phyloP scores from a whole-genome alignment of 1,140 invertebrate genomes.

The Lordiphosa stackelbergi region DNA sequence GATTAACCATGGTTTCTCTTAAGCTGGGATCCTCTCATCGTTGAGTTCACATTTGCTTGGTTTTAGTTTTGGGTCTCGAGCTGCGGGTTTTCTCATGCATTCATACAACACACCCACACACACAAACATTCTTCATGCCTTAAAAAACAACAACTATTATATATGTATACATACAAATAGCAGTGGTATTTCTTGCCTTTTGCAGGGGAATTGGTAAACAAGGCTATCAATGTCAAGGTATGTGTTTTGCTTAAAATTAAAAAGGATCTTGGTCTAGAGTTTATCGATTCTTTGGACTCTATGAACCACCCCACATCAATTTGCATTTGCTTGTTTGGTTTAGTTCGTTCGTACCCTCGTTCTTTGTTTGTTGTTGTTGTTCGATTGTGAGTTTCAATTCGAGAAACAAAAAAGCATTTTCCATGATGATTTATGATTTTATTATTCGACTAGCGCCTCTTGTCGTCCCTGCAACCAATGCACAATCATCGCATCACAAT shows the following conservation, averaged over 20 bases:
- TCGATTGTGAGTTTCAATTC: slow-evolving; percentile 2
- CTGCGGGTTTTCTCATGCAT: slow-evolving; percentile 33
- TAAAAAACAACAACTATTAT: slow-evolving; percentile 37
- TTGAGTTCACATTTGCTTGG: slow-evolving; percentile 23
- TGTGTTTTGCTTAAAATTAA: slow-evolving; percentile 77
- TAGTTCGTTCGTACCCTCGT: slow-evolving; percentile 40
- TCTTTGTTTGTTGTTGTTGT: slow-evolving; percentile 61
- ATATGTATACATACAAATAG: slow-evolving; percentile 74
- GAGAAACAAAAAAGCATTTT: slow-evolving; percentile 17
- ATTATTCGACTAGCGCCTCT: slow-evolving; percentile 3
- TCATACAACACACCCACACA: slow-evolving; percentile 15
- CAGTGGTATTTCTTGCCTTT: slow-evolving; percentile 81
- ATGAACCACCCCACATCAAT: slow-evolving; percentile 46
- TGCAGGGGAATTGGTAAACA: slow-evolving; percentile 97
- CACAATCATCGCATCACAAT: slow-evolving; percentile 12
- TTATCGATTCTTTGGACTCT: slow-evolving; percentile 15
- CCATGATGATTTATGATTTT: slow-evolving; percentile 5
- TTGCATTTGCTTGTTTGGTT: slow-evolving; percentile 70
- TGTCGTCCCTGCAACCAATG: slow-evolving; percentile 3
- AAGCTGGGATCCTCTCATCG: slow-evolving; percentile 11
- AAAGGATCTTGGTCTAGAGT: slow-evolving; percentile 32
- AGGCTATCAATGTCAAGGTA: slow-evolving; percentile 99
- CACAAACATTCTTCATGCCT: slow-evolving; percentile 42
- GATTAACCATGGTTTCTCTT: slow-evolving; percentile 25
- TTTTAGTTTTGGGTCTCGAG: slow-evolving; percentile 39